Base-by-base conservation (phyloP, 2,888 invertebrate genomes). In the Ganaspis brasiliensis region DNA sequence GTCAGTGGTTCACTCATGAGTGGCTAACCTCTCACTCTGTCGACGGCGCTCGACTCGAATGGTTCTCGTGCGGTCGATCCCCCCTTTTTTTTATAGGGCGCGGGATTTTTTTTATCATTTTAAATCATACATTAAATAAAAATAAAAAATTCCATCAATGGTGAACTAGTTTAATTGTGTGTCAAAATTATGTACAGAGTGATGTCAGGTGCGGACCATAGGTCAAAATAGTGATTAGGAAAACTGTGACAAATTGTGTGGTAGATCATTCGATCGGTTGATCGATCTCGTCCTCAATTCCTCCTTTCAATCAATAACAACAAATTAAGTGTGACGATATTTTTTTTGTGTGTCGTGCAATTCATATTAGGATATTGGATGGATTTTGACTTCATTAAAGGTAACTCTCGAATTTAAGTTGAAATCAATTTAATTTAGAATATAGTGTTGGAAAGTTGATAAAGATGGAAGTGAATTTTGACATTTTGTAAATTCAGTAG, bases 21-120 rank as follows among this genome's bases (percentile, higher is more conserved):
- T 89, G 88, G 87, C 88, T 88, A 89, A 82, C 88, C 89, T 89
- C 89, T 89, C 89, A 90, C 89, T 89, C 87, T 83, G 87, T 84
- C 87, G 87, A 82, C 87, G 86, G 86, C 87, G 85, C 85, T 88
- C 87, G 89, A 82, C 85, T 81, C 84, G 87, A 77, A 83, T 87
- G 86, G 85, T 87, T 78, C 85, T 86, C 85, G 83, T n/a, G n/a
- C 78, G 82, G 70, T 82, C 77, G 81, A 77, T 79, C 79, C 76
- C 77, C 74, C 72, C 79, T 55, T 45, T 21, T 9, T 21, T 16
- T 5, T n/a, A n/a, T 6, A 21, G 24, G 40, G 40, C 12, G 21
- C 21, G 40, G 24, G 40, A n/a, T 63, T 14, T 63, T 40, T 40
- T n/a, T 63, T 8, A 1, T 10, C 16, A 4, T 21, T 63, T 24